Evolutionary conservation across 2,888 invertebrate genomes (phyloP), one percentile per base, ranked within the genome.

Genomic region (Hedychridium roseum): DNA sequence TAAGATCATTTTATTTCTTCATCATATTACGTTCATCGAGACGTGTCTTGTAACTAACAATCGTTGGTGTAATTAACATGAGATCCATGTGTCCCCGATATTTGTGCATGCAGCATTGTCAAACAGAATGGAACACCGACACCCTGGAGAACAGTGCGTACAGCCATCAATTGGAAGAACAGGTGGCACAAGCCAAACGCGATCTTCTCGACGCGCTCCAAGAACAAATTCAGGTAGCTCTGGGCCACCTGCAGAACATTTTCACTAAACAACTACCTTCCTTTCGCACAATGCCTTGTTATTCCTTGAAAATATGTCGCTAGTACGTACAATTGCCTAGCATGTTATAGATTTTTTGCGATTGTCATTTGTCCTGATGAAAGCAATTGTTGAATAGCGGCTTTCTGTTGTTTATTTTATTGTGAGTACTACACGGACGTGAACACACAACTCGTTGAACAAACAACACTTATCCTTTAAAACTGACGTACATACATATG

Each of bases 171-270:
- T 78, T 87, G 54, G 83, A 85, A 67, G 85, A 87, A 71, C 86
- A 87, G 76, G 80, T 87, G 54, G 80, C 84, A 39, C 78, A 85
- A 70, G 88, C 88, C 53, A 84, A 86, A 62, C 82, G 84, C 68
- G 89, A 90, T 73, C 86, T 90, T 63, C 83, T 87, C 55, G 82
- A 83, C 57, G 86, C 87, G 62, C 80, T 91, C 63, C 88, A 88
- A 78, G 85, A 85, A 47, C 87, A 90, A 73, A 85, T 91, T 67
- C 88, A 89, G 88, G 91, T 90, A 83, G 79, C 81, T 62, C 51
- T 51, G 40, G 17, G 49, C 48, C 44, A 39, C 50, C 52, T 56
- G 28, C 37, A 14, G 16, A 31, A n/a, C n/a, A n/a, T n/a, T n/a
- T n/a, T n/a, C n/a, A n/a, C n/a, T n/a, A n/a, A n/a, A n/a, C n/a